Conservation (phyloP, 2,113 vertebrate genomes). For the Prietella phreatophila region DNA sequence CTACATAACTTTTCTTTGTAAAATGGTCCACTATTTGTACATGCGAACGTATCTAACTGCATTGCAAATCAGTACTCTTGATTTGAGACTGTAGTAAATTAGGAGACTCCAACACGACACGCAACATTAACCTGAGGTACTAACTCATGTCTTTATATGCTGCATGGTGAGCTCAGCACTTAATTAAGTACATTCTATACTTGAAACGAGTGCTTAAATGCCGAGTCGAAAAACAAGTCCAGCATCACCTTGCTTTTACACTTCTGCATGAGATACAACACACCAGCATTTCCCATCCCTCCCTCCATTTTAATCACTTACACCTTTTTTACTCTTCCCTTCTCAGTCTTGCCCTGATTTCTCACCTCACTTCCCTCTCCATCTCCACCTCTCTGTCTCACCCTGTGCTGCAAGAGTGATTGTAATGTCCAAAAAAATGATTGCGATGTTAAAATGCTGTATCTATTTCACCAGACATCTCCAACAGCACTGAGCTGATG, state of each 20-base stretch:
- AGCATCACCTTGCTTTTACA: neutral
- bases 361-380: conserved; percentile 2
- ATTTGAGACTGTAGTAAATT: neutral
- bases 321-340: neutral
- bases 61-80: neutral
- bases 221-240: neutral
- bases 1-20: too few species aligned
- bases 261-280: conserved; percentile 3
- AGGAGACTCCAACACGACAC: neutral
- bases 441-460: neutral
- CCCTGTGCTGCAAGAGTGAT: neutral
- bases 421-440: conserved; percentile 11
- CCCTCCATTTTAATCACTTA: neutral
- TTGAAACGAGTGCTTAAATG: neutral
- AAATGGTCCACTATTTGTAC: neutral
- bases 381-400: conserved; percentile 4
- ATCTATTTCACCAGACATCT: conserved; percentile 23
- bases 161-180: neutral
- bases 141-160: neutral
- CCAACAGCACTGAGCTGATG: neutral
- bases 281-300: neutral
- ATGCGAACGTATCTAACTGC: neutral
- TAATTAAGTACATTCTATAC: neutral
- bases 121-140: neutral
- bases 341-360: neutral